Base-by-base conservation (phyloP, 2,888 invertebrate species). In the Margaritifera margaritifera region DNA sequence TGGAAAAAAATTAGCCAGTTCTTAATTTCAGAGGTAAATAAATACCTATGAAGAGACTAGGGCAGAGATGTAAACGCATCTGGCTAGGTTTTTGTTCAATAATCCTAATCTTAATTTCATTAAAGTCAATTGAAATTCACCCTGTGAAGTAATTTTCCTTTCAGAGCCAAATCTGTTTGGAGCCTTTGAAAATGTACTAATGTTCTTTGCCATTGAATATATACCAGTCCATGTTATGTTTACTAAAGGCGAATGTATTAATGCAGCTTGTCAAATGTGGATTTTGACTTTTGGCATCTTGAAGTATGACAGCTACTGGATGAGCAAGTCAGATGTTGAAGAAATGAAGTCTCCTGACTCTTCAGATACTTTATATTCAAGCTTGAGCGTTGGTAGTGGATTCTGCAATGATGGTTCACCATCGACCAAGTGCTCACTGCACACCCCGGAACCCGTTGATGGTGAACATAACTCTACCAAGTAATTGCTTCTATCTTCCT, bases 21-120 rank as follows among this genome's bases (percentile, higher is more conserved):
- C 72, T 59, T 3, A 77, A 50, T 70, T 74, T 70, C 1, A 68
- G 42, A 24, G 69, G 60, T 60, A 72, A 74, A 70, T 68, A n/a
- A 69, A 53, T 18, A 66, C 67, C 61, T 56, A 65, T 8, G 74
- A 31, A 24, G 68, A 27, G 25, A n/a, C n/a, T n/a, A n/a, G n/a
- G n/a, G 62, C 68, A n/a, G 74, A 74, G 31, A 70, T 69, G 31
- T 63, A 31, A 59, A 77, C 74, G 15, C 74, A 53, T 50, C 66
- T 68, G 6, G 69, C 77, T 15, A 77, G 55, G 55, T 77, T 72
- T 52, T 66, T 66, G n/a, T 59, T 62, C 20, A 69, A 27, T n/a
- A n/a, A n/a, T n/a, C n/a, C n/a, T n/a, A n/a, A n/a, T n/a, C n/a
- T n/a, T n/a, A n/a, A n/a, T n/a, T n/a, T n/a, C n/a, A n/a, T n/a